Base-by-base conservation (phyloP, 2,113 vertebrate species). In the Caranx ignobilis region DNA sequence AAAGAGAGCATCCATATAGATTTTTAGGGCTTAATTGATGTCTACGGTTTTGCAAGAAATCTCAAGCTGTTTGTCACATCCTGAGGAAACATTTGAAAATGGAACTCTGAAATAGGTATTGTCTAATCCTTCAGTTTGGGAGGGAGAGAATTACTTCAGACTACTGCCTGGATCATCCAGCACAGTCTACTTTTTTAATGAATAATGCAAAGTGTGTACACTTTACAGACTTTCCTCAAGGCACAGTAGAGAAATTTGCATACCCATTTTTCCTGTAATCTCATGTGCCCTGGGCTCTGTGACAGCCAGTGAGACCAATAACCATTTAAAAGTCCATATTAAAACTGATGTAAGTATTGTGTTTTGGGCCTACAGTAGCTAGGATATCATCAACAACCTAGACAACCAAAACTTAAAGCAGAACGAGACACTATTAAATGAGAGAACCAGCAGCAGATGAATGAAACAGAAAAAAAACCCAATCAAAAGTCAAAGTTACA, bases 191-290 rank as follows among this genome's bases (percentile, higher is more conserved):
- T 18, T 75, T 72, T 83, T 66, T 78, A 77, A 89, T 87, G 63
- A 90, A 89, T 84, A 81, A 89, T 89, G 89, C 89, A 77, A 79
- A 66, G 73, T 50, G 48, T 50, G 47, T 65, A 45, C 56, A 71
- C 72, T 72, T 72, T 47, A 56, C 86, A 90, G 75, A 77, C 79
- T 77, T 19, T 83, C 70, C 78, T 82, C 26, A 45, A 77, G 86
- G 86, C 80, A 81, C 19, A 65, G 50, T 0, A 47, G 54, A 56
- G 11, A 56, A 65, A 88, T 89, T 35, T 83, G 62, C 72, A 75
- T 71, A 84, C 26, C 47, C 34, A 81, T 75, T 80, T 83, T 75
- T 65, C 47, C 43, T 60, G 77, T 83, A 78, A 78, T 75, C 63
- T 69, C 64, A 71, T 83, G 37, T 54, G 69, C 75, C 75, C 56